phyloP scores from a whole-genome alignment of 2,888 invertebrate species.

The Pyrocoelia pectoralis region DNA sequence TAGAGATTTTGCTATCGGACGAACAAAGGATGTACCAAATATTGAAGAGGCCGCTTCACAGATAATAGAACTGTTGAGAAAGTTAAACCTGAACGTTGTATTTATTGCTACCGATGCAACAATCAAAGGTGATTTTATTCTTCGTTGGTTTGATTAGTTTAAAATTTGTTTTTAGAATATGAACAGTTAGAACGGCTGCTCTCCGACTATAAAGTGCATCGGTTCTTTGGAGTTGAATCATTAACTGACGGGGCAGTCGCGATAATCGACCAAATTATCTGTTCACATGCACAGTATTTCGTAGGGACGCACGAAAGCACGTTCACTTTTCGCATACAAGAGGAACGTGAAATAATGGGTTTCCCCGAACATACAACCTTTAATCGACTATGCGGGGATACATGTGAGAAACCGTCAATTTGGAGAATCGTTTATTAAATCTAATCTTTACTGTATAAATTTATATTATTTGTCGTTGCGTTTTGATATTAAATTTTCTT shows the following conservation, averaged over 20 bases:
- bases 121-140: conserved; percentile 59
- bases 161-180: conserved; percentile 58
- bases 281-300: conserved; percentile 86
- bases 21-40: conserved; percentile 78
- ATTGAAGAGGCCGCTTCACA: conserved; percentile 80
- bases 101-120: conserved; percentile 90
- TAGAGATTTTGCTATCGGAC: conserved; percentile 83
- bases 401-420: conserved; percentile 77
- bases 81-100: conserved; percentile 67
- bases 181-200: conserved; percentile 56
- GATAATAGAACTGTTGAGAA: conserved; percentile 67
- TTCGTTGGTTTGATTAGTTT: not conserved
- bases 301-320: conserved; percentile 95
- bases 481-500: too few species aligned
- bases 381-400: conserved; percentile 79
- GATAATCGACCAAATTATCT: conserved; percentile 95
- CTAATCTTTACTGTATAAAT: not conserved
- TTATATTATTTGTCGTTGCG: too few species aligned
- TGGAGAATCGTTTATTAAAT: conserved; percentile 76
- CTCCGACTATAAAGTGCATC: not conserved
- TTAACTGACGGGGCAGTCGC: conserved; percentile 87
- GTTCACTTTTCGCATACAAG: conserved; percentile 95
- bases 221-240: conserved; percentile 42
- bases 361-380: conserved; percentile 84
- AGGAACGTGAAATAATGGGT: conserved; percentile 95